Conservation (phyloP, 2,888 invertebrate genomes). For the Minunthozetes semirufus region DNA sequence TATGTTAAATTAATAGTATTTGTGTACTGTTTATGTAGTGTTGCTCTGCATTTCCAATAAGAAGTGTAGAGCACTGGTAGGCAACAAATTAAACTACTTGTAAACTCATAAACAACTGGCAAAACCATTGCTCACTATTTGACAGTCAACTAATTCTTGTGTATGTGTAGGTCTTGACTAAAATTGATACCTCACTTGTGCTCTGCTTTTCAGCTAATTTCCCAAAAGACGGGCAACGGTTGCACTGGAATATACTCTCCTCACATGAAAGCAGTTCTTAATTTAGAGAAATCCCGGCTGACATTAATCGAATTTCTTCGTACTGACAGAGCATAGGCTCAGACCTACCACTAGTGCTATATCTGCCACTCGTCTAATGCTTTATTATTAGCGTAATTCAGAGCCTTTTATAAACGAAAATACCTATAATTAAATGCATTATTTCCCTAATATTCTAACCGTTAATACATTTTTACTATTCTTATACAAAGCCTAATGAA, state of each 20-base stretch:
- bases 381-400: slow-evolving; percentile 9
- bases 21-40: neutral
- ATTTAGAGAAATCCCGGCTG: slow-evolving; percentile 26
- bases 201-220: slow-evolving; percentile 22
- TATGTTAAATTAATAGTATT: slow-evolving; percentile 6
- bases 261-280: slow-evolving; percentile 29
- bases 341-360: neutral
- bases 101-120: slow-evolving; percentile 20
- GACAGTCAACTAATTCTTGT: slow-evolving; percentile 24
- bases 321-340: neutral
- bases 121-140: slow-evolving; percentile 17
- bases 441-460: slow-evolving; percentile 6
- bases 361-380: neutral
- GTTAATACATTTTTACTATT: neutral
- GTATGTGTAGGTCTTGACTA: neutral
- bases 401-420: neutral
- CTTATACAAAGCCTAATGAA: neutral
- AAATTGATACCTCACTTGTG: slow-evolving; percentile 16
- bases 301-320: slow-evolving; percentile 26
- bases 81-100: slow-evolving; percentile 24
- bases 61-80: neutral
- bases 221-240: slow-evolving; percentile 7
- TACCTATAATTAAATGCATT: slow-evolving; percentile 20
- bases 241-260: slow-evolving; percentile 11
- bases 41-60: neutral